These are phyloP conservation scores for Nanorana parkeri DNA, from an alignment of 2,113 vertebrate species.

Conservation along the genomic window DNA sequence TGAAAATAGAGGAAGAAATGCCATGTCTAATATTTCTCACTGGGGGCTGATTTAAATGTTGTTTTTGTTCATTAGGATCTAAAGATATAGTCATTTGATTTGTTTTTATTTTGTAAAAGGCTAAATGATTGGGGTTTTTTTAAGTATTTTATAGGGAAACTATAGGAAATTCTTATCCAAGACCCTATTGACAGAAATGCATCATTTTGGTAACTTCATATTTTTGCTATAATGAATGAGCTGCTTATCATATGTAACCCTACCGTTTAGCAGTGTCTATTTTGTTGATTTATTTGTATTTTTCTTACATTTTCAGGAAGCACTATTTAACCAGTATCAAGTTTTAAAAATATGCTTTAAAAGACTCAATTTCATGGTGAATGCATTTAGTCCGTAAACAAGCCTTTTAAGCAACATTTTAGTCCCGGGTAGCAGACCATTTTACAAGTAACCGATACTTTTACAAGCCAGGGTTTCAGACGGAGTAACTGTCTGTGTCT, in stretches of 20 bases:
- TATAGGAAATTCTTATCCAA: too few species aligned
- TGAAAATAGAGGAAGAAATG: too few species aligned
- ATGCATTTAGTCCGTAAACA: constrained; percentile 79
- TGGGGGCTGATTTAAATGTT: too few species aligned
- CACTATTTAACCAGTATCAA: constrained; percentile 64
- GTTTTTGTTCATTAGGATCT: too few species aligned
- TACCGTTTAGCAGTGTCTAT: neutral
- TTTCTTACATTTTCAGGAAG: constrained; percentile 63
- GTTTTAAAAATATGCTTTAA: constrained; percentile 72
- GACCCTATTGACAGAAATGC: too few species aligned
- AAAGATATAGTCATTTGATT: too few species aligned
- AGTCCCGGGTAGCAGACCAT: constrained; percentile 83
- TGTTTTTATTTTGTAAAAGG: too few species aligned
- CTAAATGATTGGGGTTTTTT: too few species aligned
- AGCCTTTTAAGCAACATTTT: constrained; percentile 80
- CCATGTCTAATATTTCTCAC: too few species aligned
- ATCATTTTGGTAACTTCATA: neutral
- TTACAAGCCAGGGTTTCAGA: constrained; percentile 89
- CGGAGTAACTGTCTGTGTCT: constrained; percentile 85
- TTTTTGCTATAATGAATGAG: neutral
- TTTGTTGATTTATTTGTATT: constrained; percentile 17
- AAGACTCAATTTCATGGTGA: constrained; percentile 89
- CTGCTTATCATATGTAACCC: neutral
- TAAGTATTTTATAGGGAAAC: too few species aligned
- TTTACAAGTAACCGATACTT: constrained; percentile 91